phyloP scores from a whole-genome alignment of 1,140 invertebrate species.

The Drosophila aff. region DNA sequence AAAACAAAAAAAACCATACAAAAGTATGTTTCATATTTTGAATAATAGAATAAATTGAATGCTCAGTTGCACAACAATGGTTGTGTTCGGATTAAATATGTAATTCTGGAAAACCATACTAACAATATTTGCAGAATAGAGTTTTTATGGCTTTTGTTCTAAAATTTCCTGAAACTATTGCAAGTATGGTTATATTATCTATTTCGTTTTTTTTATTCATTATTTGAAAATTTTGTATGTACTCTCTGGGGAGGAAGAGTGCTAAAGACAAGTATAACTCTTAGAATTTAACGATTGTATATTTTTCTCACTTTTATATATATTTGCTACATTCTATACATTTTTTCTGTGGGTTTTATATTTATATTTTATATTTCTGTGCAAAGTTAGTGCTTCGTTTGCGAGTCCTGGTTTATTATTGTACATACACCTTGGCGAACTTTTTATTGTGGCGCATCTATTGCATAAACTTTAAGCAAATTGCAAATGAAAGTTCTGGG shows the following conservation, averaged over 20 bases:
- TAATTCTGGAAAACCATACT: not conserved
- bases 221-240: too few relatives aligned
- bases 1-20: not conserved
- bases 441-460: constrained; percentile 53
- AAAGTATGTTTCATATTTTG: not conserved
- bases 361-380: too few relatives aligned
- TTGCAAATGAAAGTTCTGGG: constrained; percentile 70
- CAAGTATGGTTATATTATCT: too few relatives aligned
- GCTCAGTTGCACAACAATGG: not conserved
- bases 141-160: not conserved
- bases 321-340: constrained; percentile 2
- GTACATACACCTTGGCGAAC: constrained; percentile 39
- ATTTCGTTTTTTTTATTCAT: too few relatives aligned
- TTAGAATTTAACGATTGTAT: not conserved
- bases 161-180: not conserved
- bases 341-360: constrained; percentile 8
- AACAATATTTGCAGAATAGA: not conserved
- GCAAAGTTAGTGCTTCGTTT: constrained; percentile 24
- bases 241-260: too few relatives aligned
- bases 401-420: constrained; percentile 36
- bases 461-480: constrained; percentile 72
- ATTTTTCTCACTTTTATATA: constrained; percentile 1
- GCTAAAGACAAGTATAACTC: too few relatives aligned
- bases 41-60: not conserved
- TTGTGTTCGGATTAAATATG: not conserved